Base-by-base conservation (phyloP, 1,140 invertebrate species). In the Cotesia glomerata region DNA sequence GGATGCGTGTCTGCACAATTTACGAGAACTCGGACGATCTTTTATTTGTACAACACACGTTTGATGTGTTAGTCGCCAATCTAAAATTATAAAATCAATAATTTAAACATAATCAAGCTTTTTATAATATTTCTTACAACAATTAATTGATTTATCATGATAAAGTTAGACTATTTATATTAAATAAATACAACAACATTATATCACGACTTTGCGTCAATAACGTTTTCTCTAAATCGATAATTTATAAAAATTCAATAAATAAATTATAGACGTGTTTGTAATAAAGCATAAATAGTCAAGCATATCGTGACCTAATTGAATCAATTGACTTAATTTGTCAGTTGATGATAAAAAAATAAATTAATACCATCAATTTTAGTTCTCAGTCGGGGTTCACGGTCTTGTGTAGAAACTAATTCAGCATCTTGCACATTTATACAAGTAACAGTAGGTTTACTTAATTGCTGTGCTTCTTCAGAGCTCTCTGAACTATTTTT, bases 401-500 rank as follows among this genome's bases (percentile, higher is more conserved):
- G 34, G 1, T 68, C 66, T 18, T 68, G 66, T n/a, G 52, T 13
- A 14, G 62, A 72, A 69, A 77, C 75, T 59, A 82, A 70, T 74
- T 86, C 86, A 69, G 78, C 75, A 74, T 84, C 81, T 3, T 84
- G 80, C 16, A 85, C 59, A 62, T 84, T 82, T 52, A 83, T 78
- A 68, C 74, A 79, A 4, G 82, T 79, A 18, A 83, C 78, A 36
- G 79, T 78, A 32, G 81, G 80, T 67, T 84, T 84, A 58, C 77
- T 80, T 35, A 87, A 74, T 62, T 85, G 83, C 14, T 85, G 79
- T 9, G 82, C 82, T 71, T 90, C 89, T 75, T 90, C 90, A 74
- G 93, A 93, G 76, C 94, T 95, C 82, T 94, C 94, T 0, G 95
- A 95, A 83, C 95, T 96, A 81, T 96, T 95, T 84, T 95, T 95